Conservation (phyloP, 2,888 invertebrate genomes). For the Gymnosoma rotundatum region DNA sequence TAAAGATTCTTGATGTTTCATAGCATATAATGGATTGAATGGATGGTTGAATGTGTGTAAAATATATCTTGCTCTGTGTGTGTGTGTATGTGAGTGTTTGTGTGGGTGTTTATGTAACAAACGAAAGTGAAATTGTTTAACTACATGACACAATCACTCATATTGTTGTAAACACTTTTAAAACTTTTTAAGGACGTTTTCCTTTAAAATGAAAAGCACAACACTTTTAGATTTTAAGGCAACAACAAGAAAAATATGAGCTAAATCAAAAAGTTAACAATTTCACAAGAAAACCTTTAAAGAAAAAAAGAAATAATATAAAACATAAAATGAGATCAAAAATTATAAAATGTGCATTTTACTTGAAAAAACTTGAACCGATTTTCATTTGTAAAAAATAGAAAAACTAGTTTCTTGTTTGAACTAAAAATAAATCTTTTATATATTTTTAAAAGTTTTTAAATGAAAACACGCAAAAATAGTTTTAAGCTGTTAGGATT, state of each 20-base stretch:
- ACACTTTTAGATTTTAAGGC: constrained; percentile 50
- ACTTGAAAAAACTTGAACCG: constrained; percentile 15
- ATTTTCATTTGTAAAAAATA: constrained; percentile 8
- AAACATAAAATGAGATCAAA: background rate
- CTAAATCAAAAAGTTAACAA: constrained; percentile 28
- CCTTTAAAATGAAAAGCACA: background rate
- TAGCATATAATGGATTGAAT: constrained; percentile 43
- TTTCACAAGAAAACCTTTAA: constrained; percentile 16
- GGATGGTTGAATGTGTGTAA: constrained; percentile 27
- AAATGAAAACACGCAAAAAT: too few species aligned
- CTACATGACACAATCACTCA: constrained; percentile 51
- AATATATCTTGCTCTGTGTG: background rate
- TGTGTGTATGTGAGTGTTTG: background rate
- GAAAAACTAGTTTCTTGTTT: background rate
- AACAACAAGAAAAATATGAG: constrained; percentile 8
- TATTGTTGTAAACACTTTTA: constrained; percentile 40
- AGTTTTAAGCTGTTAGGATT: too few species aligned
- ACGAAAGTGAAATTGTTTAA: constrained; percentile 43
- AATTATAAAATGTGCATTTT: constrained; percentile 9
- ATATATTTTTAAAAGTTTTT: too few species aligned
- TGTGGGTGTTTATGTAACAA: background rate
- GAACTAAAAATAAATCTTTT: background rate
- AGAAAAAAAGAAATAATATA: background rate
- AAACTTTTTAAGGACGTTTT: constrained; percentile 48
- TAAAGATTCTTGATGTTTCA: constrained; percentile 50